These are phyloP conservation scores for Hydrozoanthus tunicans DNA, from an alignment of 64 coral and sea anemone species.

Conservation along the genomic window DNA sequence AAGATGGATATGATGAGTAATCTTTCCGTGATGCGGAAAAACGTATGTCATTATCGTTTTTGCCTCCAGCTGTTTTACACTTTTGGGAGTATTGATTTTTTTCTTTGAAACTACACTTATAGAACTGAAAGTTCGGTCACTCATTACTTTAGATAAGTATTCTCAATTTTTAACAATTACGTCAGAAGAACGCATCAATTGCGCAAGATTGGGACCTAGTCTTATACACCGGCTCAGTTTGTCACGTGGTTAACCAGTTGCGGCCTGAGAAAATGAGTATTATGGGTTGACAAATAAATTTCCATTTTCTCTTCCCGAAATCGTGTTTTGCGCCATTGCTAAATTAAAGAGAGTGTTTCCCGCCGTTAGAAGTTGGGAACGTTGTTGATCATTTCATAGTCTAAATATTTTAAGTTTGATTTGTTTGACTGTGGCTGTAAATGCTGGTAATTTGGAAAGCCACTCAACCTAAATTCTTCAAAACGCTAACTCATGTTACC, in stretches of 20 bases:
- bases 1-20: too few relatives aligned
- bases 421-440: slow-evolving; percentile 30
- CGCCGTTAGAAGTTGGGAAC: slow-evolving; percentile 79
- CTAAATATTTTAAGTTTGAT: slow-evolving; percentile 15
- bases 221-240: not conserved
- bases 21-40: too few relatives aligned
- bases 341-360: slow-evolving; percentile 73
- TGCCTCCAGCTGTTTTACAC: too few relatives aligned
- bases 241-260: slow-evolving; percentile 57
- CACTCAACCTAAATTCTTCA: slow-evolving; percentile 23
- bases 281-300: slow-evolving; percentile 60
- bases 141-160: too few relatives aligned
- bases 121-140: too few relatives aligned
- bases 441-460: slow-evolving; percentile 59
- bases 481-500: slow-evolving; percentile 27
- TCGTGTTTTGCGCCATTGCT: slow-evolving; percentile 70
- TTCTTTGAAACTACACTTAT: too few relatives aligned
- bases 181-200: not conserved
- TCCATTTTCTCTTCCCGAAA: slow-evolving; percentile 65
- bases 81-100: too few relatives aligned
- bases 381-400: slow-evolving; percentile 34
- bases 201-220: slow-evolving; percentile 13
- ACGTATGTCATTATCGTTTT: too few relatives aligned
- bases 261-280: not conserved
- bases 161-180: too few relatives aligned